Percentiles rank a stretch among this genome's conserved stretches.
Evolutionary conservation across 2,113 vertebrate species (phyloP).

Genomic region (Megalops atlanticus): DNA sequence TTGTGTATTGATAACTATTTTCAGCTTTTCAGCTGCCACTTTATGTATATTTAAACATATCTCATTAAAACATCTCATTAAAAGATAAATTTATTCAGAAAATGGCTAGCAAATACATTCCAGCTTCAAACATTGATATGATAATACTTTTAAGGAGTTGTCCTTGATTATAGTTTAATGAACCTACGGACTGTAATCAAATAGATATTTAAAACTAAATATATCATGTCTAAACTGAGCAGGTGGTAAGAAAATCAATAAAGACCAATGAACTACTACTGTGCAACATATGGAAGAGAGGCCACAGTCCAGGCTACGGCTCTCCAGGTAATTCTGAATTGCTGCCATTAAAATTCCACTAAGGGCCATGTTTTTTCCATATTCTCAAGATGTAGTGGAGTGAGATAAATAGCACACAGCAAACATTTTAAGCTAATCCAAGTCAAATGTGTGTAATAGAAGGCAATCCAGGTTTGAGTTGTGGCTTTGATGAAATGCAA

Average conservation of each 20-base stretch:
- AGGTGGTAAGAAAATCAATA: background rate
- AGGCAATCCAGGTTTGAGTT: too few relatives aligned
- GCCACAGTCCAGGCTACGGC: background rate
- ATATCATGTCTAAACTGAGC: background rate
- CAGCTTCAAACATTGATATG: background rate
- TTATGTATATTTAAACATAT: too few relatives aligned
- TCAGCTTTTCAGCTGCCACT: background rate
- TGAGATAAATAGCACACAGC: too few relatives aligned
- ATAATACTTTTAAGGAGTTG: background rate
- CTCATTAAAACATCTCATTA: too few relatives aligned
- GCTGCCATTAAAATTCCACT: background rate
- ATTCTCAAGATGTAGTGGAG: too few relatives aligned
- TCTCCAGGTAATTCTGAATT: background rate
- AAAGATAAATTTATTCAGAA: background rate
- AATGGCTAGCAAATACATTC: background rate
- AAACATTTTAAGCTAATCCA: too few relatives aligned
- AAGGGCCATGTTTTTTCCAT: background rate
- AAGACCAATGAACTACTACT: background rate
- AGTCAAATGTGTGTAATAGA: too few relatives aligned
- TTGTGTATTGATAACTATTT: background rate
- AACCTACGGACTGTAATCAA: background rate
- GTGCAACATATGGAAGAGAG: background rate
- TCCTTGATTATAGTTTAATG: background rate
- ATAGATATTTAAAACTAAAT: too few relatives aligned
- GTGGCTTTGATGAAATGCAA: too few relatives aligned